Base-by-base conservation (phyloP, 2,797 vertebrate species). In the Notolabrus celidotus region DNA sequence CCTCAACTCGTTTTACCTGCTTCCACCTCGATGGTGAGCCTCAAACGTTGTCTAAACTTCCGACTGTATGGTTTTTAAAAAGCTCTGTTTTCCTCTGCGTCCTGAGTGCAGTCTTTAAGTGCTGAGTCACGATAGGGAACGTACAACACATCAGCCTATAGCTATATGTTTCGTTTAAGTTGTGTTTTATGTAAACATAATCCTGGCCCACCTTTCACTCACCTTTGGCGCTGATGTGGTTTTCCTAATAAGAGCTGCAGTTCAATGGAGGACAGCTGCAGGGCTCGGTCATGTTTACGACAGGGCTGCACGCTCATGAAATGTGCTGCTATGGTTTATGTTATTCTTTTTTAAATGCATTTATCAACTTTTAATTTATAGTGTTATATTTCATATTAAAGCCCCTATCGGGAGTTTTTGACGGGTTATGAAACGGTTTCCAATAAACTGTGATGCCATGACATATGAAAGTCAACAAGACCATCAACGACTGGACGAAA, bases 11-110 rank as follows among this genome's bases (percentile, higher is more conserved):
- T 27, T 2, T 29, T 41, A 20, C 34, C 53, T 2, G n/a, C 9
- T 31, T 54, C 57, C 46, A 29, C 11, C 0, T 41, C 53, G 1
- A 23, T 7, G 71, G 86, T 92, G 79, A 80, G 85, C 16, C 4
- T 9, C 16, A 7, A 9, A 10, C 11, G 1, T 2, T n/a, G 0
- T 39, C 0, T 1, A 14, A 15, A 8, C 5, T 25, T 9, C 5
- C 10, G 4, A 19, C 22, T 25, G 6, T 17, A n/a, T n/a, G n/a
- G n/a, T 16, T 10, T 22, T 0, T 33, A 7, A 39, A 3, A 10
- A 10, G 7, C 7, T 33, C 10, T 3, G 2, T 19, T 43, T 67
- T 20, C 31, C 19, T 25, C 3, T 8, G 9, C 23, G n/a, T 22
- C 14, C 7, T 12, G 11, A 3, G 14, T 16, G 42, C 6, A 1